These are phyloP conservation scores for Phocoena phocoena DNA, from an alignment of 2,113 vertebrate species.

Conservation along the genomic window DNA sequence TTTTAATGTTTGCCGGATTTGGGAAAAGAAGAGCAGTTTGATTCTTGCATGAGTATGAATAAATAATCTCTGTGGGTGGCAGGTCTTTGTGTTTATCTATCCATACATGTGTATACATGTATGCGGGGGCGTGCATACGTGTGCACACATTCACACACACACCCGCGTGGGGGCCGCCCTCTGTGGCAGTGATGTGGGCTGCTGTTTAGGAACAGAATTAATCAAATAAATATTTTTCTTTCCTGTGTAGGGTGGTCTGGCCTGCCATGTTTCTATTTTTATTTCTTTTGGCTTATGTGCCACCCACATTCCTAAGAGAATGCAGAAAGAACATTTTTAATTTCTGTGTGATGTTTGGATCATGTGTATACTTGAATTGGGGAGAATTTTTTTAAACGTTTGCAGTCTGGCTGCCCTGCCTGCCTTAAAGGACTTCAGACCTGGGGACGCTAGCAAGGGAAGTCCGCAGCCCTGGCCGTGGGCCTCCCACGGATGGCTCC, in stretches of 20 bases:
- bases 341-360: conserved; percentile 2
- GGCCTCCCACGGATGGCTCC: not conserved
- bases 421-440: conserved; percentile 12
- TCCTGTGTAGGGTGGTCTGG: conserved; percentile 36
- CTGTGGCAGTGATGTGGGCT: not conserved
- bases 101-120: not conserved
- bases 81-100: not conserved
- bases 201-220: conserved; percentile 59
- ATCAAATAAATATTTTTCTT: conserved; percentile 67
- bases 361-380: not conserved
- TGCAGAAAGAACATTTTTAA: conserved; percentile 24
- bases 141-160: not conserved
- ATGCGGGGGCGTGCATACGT: not conserved
- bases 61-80: conserved; percentile 56
- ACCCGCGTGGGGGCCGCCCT: rapidly evolving
- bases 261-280: conserved; percentile 62
- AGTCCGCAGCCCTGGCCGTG: not conserved
- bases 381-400: not conserved
- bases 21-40: conserved; percentile 21
- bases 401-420: not conserved
- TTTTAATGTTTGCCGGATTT: conserved; percentile 42
- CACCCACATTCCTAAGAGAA: conserved; percentile 47
- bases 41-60: conserved; percentile 3
- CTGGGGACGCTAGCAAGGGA: not conserved
- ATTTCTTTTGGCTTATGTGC: conserved; percentile 61